Conservation (phyloP, 2,113 vertebrate species). For the Aix galericulata region DNA sequence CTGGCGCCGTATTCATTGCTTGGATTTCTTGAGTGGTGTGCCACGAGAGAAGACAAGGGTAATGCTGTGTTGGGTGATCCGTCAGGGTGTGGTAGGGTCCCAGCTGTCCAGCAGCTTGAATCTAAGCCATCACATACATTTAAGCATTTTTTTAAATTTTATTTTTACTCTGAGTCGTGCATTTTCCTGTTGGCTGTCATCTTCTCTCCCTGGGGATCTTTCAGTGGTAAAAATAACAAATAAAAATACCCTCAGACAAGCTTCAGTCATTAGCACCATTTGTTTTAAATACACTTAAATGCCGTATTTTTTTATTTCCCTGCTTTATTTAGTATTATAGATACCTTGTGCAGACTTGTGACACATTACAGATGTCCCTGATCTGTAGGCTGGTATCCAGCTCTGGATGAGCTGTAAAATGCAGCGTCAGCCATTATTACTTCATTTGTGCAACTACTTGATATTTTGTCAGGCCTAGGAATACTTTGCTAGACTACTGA, state of each 20-base stretch:
- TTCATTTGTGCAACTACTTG: slow-evolving; percentile 9
- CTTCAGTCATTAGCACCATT: not conserved
- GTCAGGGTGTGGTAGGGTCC: not conserved
- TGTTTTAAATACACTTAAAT: not conserved
- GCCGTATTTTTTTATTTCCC: not conserved
- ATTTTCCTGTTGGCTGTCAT: not conserved
- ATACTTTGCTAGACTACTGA: slow-evolving; percentile 10
- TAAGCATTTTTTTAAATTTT: not conserved
- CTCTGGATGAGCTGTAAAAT: not conserved
- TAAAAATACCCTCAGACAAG: not conserved
- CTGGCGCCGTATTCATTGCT: not conserved
- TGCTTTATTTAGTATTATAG: not conserved
- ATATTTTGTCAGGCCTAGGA: not conserved
- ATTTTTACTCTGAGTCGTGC: not conserved
- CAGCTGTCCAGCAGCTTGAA: not conserved
- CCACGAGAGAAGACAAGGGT: not conserved
- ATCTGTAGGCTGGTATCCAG: not conserved
- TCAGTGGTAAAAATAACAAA: not conserved
- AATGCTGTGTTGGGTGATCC: not conserved
- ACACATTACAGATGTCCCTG: not conserved
- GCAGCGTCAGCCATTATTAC: not conserved
- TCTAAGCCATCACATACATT: not conserved
- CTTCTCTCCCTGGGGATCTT: not conserved
- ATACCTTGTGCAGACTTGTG: not conserved
- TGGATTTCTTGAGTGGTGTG: not conserved